Percentiles rank a stretch among this genome's conserved stretches.
phyloP scores from a whole-genome alignment of 2,113 vertebrate genomes.

The Chaetodon trifascialis region DNA sequence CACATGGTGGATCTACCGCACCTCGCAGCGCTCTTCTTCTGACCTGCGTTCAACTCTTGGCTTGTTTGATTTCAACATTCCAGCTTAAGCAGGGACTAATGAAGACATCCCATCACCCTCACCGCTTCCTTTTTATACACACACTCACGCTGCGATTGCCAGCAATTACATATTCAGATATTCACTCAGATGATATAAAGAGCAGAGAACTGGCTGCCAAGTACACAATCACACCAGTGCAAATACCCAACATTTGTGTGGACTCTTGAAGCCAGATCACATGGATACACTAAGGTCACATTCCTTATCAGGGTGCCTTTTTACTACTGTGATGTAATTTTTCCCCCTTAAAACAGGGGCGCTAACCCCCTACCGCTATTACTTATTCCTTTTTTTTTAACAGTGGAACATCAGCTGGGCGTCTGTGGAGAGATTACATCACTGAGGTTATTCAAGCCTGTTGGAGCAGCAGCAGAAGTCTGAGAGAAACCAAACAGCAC shows the following conservation, averaged over 20 bases:
- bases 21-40: conserved; percentile 25
- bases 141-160: conserved; percentile 54
- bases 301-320: conserved; percentile 58
- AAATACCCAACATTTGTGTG: conserved; percentile 66
- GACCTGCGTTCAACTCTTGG: conserved; percentile 42
- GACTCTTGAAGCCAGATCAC: conserved; percentile 54
- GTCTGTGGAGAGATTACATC: conserved; percentile 76
- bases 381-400: conserved; percentile 59
- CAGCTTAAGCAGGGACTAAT: conserved; percentile 57
- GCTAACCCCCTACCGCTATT: not conserved
- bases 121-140: conserved; percentile 44
- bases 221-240: conserved; percentile 62
- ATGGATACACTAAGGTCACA: conserved; percentile 53
- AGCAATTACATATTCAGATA: conserved; percentile 73
- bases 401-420: conserved; percentile 77
- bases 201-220: conserved; percentile 60
- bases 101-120: conserved; percentile 48
- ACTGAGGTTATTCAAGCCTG: conserved; percentile 67
- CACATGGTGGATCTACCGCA: conserved; percentile 6
- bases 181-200: conserved; percentile 68
- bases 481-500: conserved; percentile 38
- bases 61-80: conserved; percentile 61
- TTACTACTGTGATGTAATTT: conserved; percentile 72
- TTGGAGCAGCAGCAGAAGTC: conserved; percentile 28
- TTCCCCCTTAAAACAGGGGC: conserved; percentile 53